These are phyloP conservation scores for Agonopterix arenella DNA, from an alignment of 2,888 invertebrate species.

Conservation along the genomic window DNA sequence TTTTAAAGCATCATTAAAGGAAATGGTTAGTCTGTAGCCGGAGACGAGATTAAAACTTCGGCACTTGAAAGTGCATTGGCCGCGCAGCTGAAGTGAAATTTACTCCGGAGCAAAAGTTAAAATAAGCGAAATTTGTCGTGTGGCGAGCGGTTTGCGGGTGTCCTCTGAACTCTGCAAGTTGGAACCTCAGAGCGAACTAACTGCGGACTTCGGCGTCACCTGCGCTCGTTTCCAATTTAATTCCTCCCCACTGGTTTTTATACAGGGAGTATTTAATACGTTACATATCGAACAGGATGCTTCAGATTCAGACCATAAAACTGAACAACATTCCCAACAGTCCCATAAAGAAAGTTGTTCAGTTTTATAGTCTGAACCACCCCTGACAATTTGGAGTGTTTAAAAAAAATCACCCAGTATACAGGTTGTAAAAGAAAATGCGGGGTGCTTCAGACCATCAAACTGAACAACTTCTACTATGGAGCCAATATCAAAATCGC, in stretches of 20 bases:
- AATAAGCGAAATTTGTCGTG: conserved; percentile 71
- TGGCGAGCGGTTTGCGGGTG: conserved; percentile 52
- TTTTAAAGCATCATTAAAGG: conserved; percentile 26
- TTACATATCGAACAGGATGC: no score
- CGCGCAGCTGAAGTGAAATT: conserved; percentile 59
- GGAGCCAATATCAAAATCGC: no score
- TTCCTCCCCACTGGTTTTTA: conserved; percentile 6
- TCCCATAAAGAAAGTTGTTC: no score
- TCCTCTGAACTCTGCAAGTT: conserved; percentile 34
- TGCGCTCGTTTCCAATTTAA: conserved; percentile 35
- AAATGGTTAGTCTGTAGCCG: conserved; percentile 19
- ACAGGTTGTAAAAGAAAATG: no score
- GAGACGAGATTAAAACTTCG: conserved; percentile 62
- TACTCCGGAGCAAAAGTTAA: conserved; percentile 68
- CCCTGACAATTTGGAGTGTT: no score
- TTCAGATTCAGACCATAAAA: no score
- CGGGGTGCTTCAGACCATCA: no score
- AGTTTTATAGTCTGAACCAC: no score
- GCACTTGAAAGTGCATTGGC: conserved; percentile 66
- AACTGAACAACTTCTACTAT: no score
- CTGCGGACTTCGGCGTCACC: conserved; percentile 37
- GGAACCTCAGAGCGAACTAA: conserved; percentile 35
- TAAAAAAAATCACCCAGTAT: no score
- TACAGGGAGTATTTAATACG: no score
- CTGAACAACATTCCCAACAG: no score